phyloP scores from a whole-genome alignment of 2,113 vertebrate species.

The Hydropotes inermis region DNA sequence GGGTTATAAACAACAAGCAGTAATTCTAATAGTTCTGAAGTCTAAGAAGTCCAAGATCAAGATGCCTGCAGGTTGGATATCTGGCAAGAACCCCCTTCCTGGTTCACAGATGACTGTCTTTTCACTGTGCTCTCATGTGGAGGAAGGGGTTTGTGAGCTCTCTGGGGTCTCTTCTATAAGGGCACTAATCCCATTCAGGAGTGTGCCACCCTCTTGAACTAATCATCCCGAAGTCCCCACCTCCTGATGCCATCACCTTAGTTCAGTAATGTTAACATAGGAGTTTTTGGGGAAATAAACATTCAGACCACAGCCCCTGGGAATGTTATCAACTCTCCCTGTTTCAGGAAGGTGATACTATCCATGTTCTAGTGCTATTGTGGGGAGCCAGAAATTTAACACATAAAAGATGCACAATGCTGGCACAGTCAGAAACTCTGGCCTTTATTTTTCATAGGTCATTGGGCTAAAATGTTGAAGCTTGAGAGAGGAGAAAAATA shows the following conservation, averaged over 20 bases:
- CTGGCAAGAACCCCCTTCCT: background rate
- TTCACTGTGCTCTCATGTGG: background rate
- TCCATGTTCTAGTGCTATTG: fast-evolving
- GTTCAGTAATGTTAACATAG: background rate
- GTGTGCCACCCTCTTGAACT: background rate
- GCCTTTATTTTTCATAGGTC: background rate
- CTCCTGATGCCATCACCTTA: background rate
- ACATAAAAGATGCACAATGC: fast-evolving
- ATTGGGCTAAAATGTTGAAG: background rate
- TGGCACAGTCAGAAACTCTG: fast-evolving
- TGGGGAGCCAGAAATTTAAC: background rate
- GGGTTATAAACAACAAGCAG: too few relatives aligned
- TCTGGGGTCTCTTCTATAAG: background rate
- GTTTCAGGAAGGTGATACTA: fast-evolving
- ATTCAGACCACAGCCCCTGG: background rate
- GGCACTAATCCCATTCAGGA: background rate
- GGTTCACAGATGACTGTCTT: background rate
- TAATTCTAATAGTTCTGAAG: background rate
- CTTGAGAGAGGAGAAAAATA: background rate
- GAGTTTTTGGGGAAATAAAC: background rate
- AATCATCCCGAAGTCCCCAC: background rate
- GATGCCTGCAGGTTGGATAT: background rate
- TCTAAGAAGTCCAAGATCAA: background rate
- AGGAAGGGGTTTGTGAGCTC: background rate
- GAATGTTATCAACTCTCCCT: too few relatives aligned